Conservation (phyloP, 2,888 invertebrate genomes). For the Blastobasis adustella region DNA sequence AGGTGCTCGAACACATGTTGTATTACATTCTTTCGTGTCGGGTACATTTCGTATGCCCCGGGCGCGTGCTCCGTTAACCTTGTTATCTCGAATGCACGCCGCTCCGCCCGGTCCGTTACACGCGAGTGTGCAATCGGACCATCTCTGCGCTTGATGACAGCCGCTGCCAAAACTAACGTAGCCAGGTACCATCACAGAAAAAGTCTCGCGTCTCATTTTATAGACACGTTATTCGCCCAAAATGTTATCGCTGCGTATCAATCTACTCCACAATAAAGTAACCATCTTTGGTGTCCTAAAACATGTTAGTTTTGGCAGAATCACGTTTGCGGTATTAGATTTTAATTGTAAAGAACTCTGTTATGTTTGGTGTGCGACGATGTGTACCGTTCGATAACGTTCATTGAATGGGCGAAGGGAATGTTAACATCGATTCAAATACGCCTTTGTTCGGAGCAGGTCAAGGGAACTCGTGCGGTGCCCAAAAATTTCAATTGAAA, state of each 20-base stretch:
- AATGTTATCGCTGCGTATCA: too few relatives aligned
- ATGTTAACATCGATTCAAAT: conserved; percentile 2
- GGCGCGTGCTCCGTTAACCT: conserved; percentile 50
- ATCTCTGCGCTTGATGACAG: conserved; percentile 18
- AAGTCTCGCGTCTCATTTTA: too few relatives aligned
- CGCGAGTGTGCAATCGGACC: conserved; percentile 36
- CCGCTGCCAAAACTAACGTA: neutral
- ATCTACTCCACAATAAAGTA: too few relatives aligned
- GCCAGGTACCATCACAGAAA: too few relatives aligned
- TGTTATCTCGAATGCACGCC: conserved; percentile 48
- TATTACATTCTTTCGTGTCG: conserved; percentile 27
- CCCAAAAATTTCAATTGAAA: conserved; percentile 19
- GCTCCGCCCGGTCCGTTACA: conserved; percentile 41
- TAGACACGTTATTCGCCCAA: too few relatives aligned
- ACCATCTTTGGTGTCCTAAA: too few relatives aligned
- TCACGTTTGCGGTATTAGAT: too few relatives aligned
- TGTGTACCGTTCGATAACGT: neutral
- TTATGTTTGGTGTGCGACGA: too few relatives aligned
- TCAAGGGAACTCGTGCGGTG: conserved; percentile 18
- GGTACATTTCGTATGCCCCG: conserved; percentile 40
- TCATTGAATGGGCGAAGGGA: conserved; percentile 1
- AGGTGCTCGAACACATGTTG: conserved; percentile 11
- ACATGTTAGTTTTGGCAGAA: too few relatives aligned
- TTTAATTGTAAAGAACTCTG: too few relatives aligned
- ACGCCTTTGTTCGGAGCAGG: conserved; percentile 6